These are phyloP conservation scores for Capitulum mitella DNA, from an alignment of 2,888 invertebrate genomes.

Conservation along the genomic window DNA sequence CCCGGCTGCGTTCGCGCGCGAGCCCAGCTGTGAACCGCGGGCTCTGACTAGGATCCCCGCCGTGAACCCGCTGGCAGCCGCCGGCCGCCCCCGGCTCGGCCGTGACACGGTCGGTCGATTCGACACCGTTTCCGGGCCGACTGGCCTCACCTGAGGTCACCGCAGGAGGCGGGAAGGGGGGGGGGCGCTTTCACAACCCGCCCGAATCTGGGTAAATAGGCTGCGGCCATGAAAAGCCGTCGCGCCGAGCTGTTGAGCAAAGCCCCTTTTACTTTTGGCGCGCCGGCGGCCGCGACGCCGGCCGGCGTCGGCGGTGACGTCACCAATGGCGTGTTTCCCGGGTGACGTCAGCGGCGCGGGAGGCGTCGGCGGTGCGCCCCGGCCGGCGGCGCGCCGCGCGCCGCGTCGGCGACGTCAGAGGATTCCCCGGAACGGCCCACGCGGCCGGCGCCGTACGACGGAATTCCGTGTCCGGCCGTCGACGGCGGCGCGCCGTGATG, in stretches of 20 bases:
- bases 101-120: neutral
- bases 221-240: neutral
- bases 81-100: too few species aligned
- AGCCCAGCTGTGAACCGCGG: too few species aligned
- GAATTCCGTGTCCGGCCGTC: neutral
- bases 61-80: too few species aligned
- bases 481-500: neutral
- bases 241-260: neutral
- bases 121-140: neutral
- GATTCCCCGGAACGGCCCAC: neutral
- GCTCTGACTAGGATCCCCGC: too few species aligned
- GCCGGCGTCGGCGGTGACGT: neutral
- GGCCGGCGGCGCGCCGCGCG: too few species aligned
- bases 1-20: too few species aligned
- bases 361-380: too few species aligned
- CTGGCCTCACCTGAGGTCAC: neutral
- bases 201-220: neutral
- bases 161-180: too few species aligned
- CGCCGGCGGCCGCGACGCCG: neutral
- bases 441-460: neutral
- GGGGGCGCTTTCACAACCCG: neutral
- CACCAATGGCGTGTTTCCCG: neutral
- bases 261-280: slow-evolving; percentile 13
- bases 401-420: neutral
- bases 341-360: too few species aligned